These are phyloP conservation scores for Stenichneumon culpator DNA, from an alignment of 2,888 invertebrate species.

Conservation along the genomic window DNA sequence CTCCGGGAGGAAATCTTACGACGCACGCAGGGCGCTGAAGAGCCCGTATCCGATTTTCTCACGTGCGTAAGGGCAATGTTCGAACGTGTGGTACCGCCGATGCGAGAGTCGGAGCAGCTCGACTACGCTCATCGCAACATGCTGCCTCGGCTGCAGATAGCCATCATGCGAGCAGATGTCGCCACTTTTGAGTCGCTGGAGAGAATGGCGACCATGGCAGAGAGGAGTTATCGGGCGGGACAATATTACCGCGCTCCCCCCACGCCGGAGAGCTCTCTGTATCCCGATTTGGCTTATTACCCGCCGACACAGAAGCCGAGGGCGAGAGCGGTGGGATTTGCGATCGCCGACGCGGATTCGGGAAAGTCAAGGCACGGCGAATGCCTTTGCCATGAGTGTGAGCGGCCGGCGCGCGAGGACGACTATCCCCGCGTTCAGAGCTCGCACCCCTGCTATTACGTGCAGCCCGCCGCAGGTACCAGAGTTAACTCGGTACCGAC, in stretches of 20 bases:
- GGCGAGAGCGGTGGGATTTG: too few relatives aligned
- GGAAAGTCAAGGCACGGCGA: too few relatives aligned
- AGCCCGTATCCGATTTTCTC: constrained; percentile 13
- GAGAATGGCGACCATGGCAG: neutral
- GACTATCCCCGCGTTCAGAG: too few relatives aligned
- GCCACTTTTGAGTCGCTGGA: neutral
- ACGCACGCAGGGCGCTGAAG: constrained; percentile 17
- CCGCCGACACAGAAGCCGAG: too few relatives aligned
- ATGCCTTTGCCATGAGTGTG: too few relatives aligned
- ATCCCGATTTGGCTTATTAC: too few relatives aligned
- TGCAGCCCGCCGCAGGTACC: too few relatives aligned
- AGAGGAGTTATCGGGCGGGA: neutral
- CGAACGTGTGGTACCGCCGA: neutral
- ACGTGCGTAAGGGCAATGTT: constrained; percentile 8
- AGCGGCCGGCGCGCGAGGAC: too few relatives aligned
- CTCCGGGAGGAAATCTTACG: constrained; percentile 2
- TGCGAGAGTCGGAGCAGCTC: neutral
- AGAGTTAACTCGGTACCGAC: too few relatives aligned
- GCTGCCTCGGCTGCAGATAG: constrained; percentile 21
- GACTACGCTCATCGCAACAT: constrained; percentile 29
- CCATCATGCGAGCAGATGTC: neutral
- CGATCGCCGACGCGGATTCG: too few relatives aligned
- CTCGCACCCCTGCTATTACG: too few relatives aligned
- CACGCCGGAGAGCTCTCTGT: neutral
- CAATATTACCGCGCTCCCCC: neutral